Base-by-base conservation (phyloP, 2,113 vertebrate genomes). In the Nothocercus nigrocapillus region DNA sequence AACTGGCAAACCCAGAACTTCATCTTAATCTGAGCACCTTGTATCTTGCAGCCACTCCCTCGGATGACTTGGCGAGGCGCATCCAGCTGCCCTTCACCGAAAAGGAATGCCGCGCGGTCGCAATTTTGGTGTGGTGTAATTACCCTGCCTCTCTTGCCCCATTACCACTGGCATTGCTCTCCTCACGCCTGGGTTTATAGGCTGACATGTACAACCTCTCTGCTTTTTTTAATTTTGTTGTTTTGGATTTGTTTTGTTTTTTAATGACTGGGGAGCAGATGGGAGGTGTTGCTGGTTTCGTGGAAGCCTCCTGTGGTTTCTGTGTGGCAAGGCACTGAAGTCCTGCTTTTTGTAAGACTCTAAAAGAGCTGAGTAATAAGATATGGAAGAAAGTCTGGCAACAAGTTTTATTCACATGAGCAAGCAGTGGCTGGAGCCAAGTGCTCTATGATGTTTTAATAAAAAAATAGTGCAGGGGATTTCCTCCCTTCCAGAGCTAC, bases 231-330 rank as follows among this genome's bases (percentile, higher is more conserved):
- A 73, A 85, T 61, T 96, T 93, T 85, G 56, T 80, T 49, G 49
- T 49, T 49, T 49, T 22, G 45, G 45, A 18, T 22, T 24, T 49
- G 45, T 22, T 24, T 49, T 86, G 88, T 87, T 73, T 96, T 93
- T 78, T 91, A 93, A 96, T 96, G 94, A 95, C 66, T 67, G 83
- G 78, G 92, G 91, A 96, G 92, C 82, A 73, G 90, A 69, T 64
- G 82, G 90, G 95, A 96, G 95, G 80, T 80, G 91, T 92, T 89
- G 70, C 62, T 94, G 89, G 96, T 97, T 97, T 97, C 95, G 4
- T 83, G 73, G 94, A 96, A 96, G 91, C 91, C 95, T 90, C 79
- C 67, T 85, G 91, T 93, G 85, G 91, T 96, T 97, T 95, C 96
- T 91, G 90, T 75, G 82, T 96, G 82, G 95, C 95, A 95, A 82